Percentiles rank a stretch among this genome's conserved stretches.
Evolutionary conservation across 2,888 invertebrate species (phyloP).

Genomic region (Sepioteuthis lessoniana): DNA sequence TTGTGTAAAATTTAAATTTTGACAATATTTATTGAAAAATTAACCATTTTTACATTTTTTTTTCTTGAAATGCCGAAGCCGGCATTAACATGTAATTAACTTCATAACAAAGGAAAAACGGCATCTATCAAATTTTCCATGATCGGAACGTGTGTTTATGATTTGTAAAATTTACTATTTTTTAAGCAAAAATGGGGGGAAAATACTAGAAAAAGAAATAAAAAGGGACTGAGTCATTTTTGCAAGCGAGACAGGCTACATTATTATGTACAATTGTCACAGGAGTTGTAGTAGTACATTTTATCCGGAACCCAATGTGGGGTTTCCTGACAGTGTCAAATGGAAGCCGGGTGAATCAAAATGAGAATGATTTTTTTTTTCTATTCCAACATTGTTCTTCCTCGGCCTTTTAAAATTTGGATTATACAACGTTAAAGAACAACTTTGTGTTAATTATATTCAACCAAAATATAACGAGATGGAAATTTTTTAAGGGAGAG

Average conservation of each 20-base stretch:
- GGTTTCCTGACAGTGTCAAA: conserved; percentile 20
- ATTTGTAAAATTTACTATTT: background rate
- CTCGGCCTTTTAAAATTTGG: background rate
- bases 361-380: background rate
- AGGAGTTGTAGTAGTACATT: background rate
- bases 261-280: background rate
- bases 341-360: conserved; percentile 17
- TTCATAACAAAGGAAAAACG: too few species aligned
- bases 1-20: too few species aligned
- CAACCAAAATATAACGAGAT: background rate
- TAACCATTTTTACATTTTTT: too few species aligned
- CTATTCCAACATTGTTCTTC: background rate
- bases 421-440: background rate
- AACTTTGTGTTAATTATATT: background rate
- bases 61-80: too few species aligned
- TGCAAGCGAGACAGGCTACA: background rate
- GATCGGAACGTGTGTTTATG: too few species aligned
- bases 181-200: background rate
- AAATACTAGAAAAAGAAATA: background rate
- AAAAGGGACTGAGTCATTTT: background rate
- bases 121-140: background rate
- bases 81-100: too few species aligned
- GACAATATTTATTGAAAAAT: too few species aligned
- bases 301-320: background rate
- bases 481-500: background rate